Evolutionary conservation across 2,888 invertebrate species (phyloP).

Genomic region (Horisme vitalbata): DNA sequence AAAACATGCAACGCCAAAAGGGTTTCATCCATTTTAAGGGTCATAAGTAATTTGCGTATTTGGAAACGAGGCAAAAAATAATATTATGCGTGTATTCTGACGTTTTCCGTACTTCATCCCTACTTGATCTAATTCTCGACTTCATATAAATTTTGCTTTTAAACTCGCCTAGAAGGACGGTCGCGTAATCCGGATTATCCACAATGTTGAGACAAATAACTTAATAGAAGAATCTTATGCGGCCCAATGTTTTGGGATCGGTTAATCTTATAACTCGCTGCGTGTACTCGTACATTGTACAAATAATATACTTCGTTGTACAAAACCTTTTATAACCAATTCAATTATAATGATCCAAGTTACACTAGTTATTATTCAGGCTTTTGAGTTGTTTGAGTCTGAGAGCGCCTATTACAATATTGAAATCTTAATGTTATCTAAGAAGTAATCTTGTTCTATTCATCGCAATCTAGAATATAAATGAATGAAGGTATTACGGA

Average conservation of each 20-base stretch:
- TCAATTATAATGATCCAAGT: constrained; percentile 9
- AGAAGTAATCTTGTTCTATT: constrained; percentile 1
- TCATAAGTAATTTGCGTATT: constrained; percentile 23
- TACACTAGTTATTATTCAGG: constrained; percentile 4
- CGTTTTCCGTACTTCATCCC: constrained; percentile 22
- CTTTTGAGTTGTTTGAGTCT: constrained; percentile 4
- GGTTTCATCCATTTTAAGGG: constrained; percentile 22
- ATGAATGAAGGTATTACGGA: not conserved
- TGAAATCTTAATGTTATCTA: constrained; percentile 8
- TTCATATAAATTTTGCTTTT: constrained; percentile 31
- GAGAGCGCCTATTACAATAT: constrained; percentile 5
- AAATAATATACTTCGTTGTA: constrained; percentile 17
- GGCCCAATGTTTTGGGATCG: constrained; percentile 41
- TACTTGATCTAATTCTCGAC: constrained; percentile 3
- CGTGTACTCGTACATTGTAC: constrained; percentile 24
- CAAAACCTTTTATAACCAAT: constrained; percentile 6
- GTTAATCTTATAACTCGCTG: constrained; percentile 34
- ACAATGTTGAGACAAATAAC: constrained; percentile 59
- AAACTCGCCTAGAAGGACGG: constrained; percentile 31
- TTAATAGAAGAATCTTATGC: constrained; percentile 50
- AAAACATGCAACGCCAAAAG: constrained; percentile 27
- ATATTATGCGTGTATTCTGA: constrained; percentile 12
- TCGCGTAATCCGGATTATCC: constrained; percentile 67
- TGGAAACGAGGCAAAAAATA: constrained; percentile 12
- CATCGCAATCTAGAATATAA: not conserved